Conservation (phyloP, 2,888 invertebrate species). For the Cistogaster globosa region DNA sequence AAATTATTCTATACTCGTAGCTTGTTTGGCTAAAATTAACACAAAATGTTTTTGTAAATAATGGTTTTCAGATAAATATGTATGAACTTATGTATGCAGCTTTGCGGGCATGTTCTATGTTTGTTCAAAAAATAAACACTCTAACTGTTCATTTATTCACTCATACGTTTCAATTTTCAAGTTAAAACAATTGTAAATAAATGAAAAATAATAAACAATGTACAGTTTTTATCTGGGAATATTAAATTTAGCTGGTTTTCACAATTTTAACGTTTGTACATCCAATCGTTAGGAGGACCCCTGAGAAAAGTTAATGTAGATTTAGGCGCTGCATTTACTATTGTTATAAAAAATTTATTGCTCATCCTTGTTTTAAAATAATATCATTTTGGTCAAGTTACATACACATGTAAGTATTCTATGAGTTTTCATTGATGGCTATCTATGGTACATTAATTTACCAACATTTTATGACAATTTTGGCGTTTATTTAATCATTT, state of each 20-base stretch:
- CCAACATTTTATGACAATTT: constrained; percentile 46
- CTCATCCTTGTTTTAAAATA: too few relatives aligned
- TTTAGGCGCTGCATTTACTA: not conserved
- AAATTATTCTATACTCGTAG: constrained; percentile 20
- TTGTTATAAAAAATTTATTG: not conserved
- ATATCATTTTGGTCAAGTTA: not conserved
- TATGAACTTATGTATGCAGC: not conserved
- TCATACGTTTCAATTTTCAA: constrained; percentile 17
- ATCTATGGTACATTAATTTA: constrained; percentile 47
- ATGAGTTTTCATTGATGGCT: constrained; percentile 14
- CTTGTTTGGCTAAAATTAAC: constrained; percentile 63
- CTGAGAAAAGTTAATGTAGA: too few relatives aligned
- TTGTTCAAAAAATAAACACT: constrained; percentile 11
- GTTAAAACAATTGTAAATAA: constrained; percentile 53
- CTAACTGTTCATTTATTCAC: constrained; percentile 36
- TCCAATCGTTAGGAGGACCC: not conserved
- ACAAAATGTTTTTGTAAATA: constrained; percentile 63
- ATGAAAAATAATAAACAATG: constrained; percentile 54
- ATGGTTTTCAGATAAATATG: not conserved
- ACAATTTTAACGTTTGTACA: not conserved
- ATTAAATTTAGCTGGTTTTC: constrained; percentile 33
- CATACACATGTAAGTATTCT: too few relatives aligned
- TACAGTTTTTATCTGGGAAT: not conserved
- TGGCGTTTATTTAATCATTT: not conserved
- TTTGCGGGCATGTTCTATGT: not conserved